Conservation (phyloP, 2,113 vertebrate species). For the Bos indicus region DNA sequence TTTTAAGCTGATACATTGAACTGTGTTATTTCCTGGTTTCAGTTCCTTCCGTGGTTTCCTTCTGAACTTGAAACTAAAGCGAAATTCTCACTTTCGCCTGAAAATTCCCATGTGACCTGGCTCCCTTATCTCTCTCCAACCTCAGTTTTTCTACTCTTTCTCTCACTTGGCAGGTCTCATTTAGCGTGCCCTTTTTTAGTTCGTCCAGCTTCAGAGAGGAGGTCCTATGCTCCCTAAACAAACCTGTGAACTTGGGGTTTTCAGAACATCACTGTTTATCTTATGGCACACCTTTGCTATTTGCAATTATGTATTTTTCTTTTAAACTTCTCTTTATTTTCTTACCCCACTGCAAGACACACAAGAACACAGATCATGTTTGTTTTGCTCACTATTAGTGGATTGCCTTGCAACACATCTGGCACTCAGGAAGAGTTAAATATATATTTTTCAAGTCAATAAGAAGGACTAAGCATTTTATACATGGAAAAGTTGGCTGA, state of each 20-base stretch:
- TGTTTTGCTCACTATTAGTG: background rate
- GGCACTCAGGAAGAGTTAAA: background rate
- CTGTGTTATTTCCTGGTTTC: background rate
- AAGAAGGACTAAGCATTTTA: background rate
- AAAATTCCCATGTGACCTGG: background rate
- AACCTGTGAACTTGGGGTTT: background rate
- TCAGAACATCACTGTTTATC: background rate
- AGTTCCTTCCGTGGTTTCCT: background rate
- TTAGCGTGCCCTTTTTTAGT: background rate
- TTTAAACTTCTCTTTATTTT: background rate
- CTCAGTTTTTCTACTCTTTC: background rate
- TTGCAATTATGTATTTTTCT: background rate
- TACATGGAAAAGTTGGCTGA: background rate
- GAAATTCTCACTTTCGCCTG: background rate
- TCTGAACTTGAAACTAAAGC: background rate
- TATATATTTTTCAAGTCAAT: background rate
- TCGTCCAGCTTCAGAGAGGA: background rate
- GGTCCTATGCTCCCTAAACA: background rate
- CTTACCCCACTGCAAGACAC: background rate
- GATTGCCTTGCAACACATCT: background rate
- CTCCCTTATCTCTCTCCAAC: background rate
- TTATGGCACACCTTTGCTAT: background rate
- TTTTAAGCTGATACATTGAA: background rate
- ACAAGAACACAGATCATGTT: background rate
- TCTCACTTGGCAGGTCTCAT: background rate